Evolutionary conservation across 2,113 vertebrate species (phyloP).

Genomic region (Ceuthmochares aereus): DNA sequence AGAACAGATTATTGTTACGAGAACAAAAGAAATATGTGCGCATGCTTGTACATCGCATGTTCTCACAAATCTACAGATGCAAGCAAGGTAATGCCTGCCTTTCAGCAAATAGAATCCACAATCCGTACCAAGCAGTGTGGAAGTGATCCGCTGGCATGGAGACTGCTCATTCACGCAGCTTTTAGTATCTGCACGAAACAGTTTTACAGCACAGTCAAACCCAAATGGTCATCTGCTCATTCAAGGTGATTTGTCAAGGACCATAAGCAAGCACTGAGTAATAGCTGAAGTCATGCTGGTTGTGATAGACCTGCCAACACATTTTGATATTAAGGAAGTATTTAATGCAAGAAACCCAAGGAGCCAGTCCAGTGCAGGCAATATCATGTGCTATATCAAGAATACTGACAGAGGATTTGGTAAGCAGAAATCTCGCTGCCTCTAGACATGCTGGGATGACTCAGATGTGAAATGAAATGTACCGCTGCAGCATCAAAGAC

Average conservation of each 20-base stretch:
- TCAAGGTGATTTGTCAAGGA: background rate
- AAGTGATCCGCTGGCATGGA: background rate
- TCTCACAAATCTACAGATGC: background rate
- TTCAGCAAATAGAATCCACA: background rate
- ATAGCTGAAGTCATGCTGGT: background rate
- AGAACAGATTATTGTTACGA: background rate
- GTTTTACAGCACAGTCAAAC: background rate
- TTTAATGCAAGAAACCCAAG: background rate
- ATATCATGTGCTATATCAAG: fast-evolving
- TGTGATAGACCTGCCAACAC: background rate
- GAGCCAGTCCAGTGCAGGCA: background rate
- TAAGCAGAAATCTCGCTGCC: background rate
- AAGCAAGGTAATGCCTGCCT: background rate
- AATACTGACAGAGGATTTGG: background rate
- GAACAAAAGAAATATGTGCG: background rate
- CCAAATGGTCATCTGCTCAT: background rate
- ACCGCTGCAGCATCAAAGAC: background rate
- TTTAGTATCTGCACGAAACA: background rate
- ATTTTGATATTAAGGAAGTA: background rate
- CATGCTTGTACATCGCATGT: background rate
- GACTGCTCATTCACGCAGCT: background rate
- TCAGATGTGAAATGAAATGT: background rate
- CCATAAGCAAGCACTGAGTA: fast-evolving
- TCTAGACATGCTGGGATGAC: background rate
- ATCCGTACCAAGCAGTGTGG: background rate